These are phyloP conservation scores for Eupeodes latifasciatus DNA, from an alignment of 2,888 invertebrate genomes.

Conservation along the genomic window DNA sequence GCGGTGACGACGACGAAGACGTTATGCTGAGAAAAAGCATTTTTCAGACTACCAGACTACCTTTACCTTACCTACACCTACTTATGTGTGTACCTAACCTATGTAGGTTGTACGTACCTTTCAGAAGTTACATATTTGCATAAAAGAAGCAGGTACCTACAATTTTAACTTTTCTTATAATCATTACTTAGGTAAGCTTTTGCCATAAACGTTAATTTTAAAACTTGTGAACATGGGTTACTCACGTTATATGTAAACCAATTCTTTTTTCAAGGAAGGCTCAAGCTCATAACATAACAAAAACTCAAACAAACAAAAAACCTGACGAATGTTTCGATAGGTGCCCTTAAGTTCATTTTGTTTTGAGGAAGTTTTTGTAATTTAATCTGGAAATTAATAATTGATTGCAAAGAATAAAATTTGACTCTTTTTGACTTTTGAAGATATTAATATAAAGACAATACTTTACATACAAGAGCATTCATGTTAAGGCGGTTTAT, in stretches of 20 bases:
- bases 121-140: constrained; percentile 37
- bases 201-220: constrained; percentile 35
- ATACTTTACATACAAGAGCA: no score
- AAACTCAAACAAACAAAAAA: background rate
- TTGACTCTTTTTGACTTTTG: no score
- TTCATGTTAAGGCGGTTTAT: no score
- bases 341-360: no score
- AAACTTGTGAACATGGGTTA: constrained; percentile 11
- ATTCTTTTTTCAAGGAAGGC: background rate
- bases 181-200: constrained; percentile 65
- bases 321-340: no score
- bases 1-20: background rate
- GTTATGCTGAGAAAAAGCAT: constrained; percentile 29
- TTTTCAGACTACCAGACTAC: constrained; percentile 14
- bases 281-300: background rate
- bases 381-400: no score
- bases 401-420: no score
- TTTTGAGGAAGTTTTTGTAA: no score
- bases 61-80: background rate
- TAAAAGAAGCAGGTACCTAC: constrained; percentile 56
- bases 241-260: background rate
- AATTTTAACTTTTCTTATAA: constrained; percentile 74
- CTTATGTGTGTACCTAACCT: background rate
- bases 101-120: background rate
- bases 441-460: no score